Evolutionary conservation across 2,797 vertebrate genomes (phyloP), one percentile per base, ranked within the genome.

Genomic region (Pelochelys cantorii): DNA sequence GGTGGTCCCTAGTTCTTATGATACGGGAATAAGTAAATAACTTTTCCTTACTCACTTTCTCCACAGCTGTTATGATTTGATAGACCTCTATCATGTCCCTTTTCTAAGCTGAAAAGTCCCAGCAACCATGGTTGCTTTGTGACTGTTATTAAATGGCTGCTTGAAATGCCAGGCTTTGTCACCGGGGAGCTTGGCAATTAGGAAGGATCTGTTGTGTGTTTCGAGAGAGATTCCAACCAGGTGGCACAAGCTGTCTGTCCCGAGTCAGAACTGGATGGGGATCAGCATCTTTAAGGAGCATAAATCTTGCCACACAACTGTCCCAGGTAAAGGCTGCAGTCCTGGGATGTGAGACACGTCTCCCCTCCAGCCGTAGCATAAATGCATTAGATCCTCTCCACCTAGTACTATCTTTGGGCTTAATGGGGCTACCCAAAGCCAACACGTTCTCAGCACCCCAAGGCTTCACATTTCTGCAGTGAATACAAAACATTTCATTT

Each of bases 231-330:
- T 71, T 79, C 52, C 52, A 59, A 57, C 60, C 94, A 95, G 93
- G 94, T 93, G 96, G 90, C 93, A 88, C 12, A 78, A 34, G 80
- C 74, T 96, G 74, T 34, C 83, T 94, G 81, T 85, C 29, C 65
- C 11, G 71, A 81, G 79, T 84, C 93, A 88, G 48, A 92, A 59
- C 89, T 94, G 93, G 86, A 95, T 13, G 34, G 57, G 60, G 87
- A 95, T 77, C 91, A 93, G 87, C 52, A 89, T 88, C 93, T 95
- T 94, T 42, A 93, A 95, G 89, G 54, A 97, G 55, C 0, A 0
- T 68, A 82, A 7, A 57, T 91, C 91, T 90, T 91, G 62, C 42
- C 54, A 84, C 57, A 77, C 90, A 88, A 93, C 42, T 62, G 83
- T 79, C 92, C 90, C 93, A 95, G 93, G 81, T 25, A 85, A 85